Conservation (phyloP, 2,113 vertebrate species). For the Misgurnus anguillicaudatus region DNA sequence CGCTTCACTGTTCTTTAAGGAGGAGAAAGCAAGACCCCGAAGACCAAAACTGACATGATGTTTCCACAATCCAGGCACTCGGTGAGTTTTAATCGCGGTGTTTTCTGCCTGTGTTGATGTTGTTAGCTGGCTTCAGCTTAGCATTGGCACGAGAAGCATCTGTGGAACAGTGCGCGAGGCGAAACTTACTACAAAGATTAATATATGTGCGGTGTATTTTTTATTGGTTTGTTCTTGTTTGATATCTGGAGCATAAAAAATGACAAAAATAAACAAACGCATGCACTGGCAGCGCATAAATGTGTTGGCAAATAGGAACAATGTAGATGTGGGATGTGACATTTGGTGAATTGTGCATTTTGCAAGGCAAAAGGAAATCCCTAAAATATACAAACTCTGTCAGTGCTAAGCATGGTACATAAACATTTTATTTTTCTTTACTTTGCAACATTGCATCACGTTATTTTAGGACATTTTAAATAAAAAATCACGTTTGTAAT, state of each 20-base stretch:
- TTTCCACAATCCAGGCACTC: slow-evolving; percentile 84
- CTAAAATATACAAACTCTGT: not conserved
- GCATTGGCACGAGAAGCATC: slow-evolving; percentile 23
- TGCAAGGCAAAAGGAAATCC: not conserved
- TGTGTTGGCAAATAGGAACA: not conserved
- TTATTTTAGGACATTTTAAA: not conserved
- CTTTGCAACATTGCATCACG: not conserved
- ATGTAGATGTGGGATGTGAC: slow-evolving; percentile 19
- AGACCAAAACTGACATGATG: slow-evolving; percentile 77
- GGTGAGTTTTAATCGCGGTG: slow-evolving; percentile 66
- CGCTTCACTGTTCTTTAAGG: slow-evolving; percentile 16
- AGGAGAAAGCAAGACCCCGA: slow-evolving; percentile 55
- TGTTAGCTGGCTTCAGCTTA: slow-evolving; percentile 38
- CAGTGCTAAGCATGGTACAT: not conserved
- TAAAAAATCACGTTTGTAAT: too few relatives aligned
- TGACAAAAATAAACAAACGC: not conserved
- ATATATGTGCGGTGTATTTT: not conserved
- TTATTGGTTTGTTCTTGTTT: not conserved
- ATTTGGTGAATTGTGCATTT: slow-evolving; percentile 10
- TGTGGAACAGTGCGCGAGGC: not conserved
- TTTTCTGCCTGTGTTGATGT: slow-evolving; percentile 8
- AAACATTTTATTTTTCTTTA: too few relatives aligned
- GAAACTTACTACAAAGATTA: slow-evolving; percentile 20
- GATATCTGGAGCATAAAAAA: not conserved
- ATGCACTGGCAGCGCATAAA: not conserved